Evolutionary conservation across 2,113 vertebrate genomes (phyloP).

Genomic region (Poeciliopsis turrubarensis): DNA sequence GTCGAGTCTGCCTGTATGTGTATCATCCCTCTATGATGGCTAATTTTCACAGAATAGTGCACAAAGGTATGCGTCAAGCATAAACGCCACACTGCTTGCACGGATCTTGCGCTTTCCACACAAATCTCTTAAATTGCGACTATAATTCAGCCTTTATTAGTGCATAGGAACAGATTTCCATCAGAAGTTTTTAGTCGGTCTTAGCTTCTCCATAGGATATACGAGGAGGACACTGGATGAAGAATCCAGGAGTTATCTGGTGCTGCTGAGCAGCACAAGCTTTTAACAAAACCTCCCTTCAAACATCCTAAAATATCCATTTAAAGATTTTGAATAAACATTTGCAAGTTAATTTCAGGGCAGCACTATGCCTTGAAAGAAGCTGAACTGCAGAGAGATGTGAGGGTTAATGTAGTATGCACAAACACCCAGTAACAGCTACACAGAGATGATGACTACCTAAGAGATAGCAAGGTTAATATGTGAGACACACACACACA

Average conservation of each 20-base stretch:
- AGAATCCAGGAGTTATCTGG: not conserved
- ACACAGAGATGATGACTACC: conserved; percentile 69
- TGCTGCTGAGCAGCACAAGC: not conserved
- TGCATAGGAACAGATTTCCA: not conserved
- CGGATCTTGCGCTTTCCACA: too few relatives aligned
- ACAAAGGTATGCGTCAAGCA: too few relatives aligned
- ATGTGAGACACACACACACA: conserved; percentile 48
- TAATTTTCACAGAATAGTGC: too few relatives aligned
- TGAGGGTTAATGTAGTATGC: conserved; percentile 56
- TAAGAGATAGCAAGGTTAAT: conserved; percentile 76
- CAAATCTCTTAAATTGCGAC: too few relatives aligned
- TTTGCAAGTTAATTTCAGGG: conserved; percentile 47
- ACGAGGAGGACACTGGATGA: not conserved
- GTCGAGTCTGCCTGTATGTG: too few relatives aligned
- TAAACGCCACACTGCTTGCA: too few relatives aligned
- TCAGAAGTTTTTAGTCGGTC: not conserved
- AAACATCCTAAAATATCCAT: not conserved
- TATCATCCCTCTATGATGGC: too few relatives aligned
- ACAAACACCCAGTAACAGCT: conserved; percentile 43
- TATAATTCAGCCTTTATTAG: not conserved
- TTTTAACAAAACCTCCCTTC: not conserved
- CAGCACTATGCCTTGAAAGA: conserved; percentile 23
- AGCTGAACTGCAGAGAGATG: conserved; percentile 60
- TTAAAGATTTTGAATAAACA: conserved; percentile 11
- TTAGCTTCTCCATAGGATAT: not conserved